These are phyloP conservation scores for Sylvilagus bachmani DNA, from an alignment of 2,113 vertebrate species.

Conservation along the genomic window DNA sequence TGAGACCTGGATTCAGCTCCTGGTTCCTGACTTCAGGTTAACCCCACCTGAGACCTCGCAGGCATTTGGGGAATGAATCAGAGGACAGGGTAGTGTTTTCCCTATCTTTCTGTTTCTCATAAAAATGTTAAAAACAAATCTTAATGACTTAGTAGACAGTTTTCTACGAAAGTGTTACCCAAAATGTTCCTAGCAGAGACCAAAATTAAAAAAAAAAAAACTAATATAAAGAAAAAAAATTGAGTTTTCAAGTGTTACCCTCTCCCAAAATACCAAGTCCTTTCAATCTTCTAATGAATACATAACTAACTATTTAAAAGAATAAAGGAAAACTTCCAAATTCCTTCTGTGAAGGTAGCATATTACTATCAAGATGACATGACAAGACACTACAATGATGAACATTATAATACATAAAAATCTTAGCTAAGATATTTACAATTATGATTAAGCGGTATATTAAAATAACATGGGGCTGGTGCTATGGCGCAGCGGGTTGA, in stretches of 20 bases:
- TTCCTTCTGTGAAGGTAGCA: not conserved
- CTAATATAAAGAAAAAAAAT: not conserved
- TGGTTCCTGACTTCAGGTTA: no score
- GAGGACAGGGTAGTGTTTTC: no score
- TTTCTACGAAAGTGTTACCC: slow-evolving; percentile 35
- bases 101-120: no score
- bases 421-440: not conserved
- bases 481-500: no score
- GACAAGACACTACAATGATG: not conserved
- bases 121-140: no score
- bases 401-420: not conserved
- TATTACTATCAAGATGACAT: not conserved
- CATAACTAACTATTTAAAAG: not conserved
- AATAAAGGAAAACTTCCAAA: not conserved
- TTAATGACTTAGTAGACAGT: not conserved
- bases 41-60: no score
- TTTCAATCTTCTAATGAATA: not conserved
- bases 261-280: not conserved
- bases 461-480: not conserved
- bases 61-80: no score
- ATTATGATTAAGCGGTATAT: not conserved
- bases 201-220: slow-evolving; percentile 4
- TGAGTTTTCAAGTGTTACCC: not conserved
- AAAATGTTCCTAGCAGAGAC: not conserved
- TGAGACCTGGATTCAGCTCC: no score